Percentiles rank a stretch among this genome's conserved stretches.
These are phyloP conservation scores for Lasius platythorax DNA, from an alignment of 2,888 invertebrate species.

Conservation along the genomic window DNA sequence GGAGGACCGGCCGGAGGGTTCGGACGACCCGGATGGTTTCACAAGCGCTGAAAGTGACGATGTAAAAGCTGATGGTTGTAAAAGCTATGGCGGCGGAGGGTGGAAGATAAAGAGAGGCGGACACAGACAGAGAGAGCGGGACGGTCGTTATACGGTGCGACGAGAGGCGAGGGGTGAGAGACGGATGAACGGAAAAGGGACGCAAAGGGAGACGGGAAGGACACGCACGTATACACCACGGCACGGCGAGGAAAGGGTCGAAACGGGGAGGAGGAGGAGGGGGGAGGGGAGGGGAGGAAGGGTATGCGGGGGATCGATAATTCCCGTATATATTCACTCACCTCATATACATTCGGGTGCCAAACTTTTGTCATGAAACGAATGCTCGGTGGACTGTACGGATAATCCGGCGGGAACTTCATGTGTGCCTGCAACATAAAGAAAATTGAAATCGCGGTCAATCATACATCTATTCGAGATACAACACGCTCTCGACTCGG, in stretches of 20 bases:
- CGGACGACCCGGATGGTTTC: constrained; percentile 46
- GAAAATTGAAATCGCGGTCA: constrained; percentile 30
- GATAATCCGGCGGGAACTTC: constrained; percentile 99
- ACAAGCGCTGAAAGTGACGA: constrained; percentile 57
- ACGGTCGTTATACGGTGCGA: constrained; percentile 49
- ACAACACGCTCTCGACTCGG: not conserved
- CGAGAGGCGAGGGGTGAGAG: constrained; percentile 6
- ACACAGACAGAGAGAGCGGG: constrained; percentile 33
- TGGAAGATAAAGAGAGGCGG: constrained; percentile 63
- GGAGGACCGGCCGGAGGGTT: constrained; percentile 12
- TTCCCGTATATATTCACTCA: constrained; percentile 87
- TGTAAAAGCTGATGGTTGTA: constrained; percentile 59
- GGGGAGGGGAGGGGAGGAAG: constrained; percentile 52
- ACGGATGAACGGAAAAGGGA: constrained; percentile 52
- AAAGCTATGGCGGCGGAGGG: constrained; percentile 59
- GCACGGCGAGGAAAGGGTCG: constrained; percentile 10
- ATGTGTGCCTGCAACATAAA: constrained; percentile 93
- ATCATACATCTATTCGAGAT: constrained; percentile 33
- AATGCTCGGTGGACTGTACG: constrained; percentile 99
- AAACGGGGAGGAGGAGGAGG: constrained; percentile 14
- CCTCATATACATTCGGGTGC: constrained; percentile 99
- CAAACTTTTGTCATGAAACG: constrained; percentile 99
- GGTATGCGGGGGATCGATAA: constrained; percentile 70
- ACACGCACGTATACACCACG: constrained; percentile 34
- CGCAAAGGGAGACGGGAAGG: constrained; percentile 41